Evolutionary conservation across 2,797 vertebrate genomes (phyloP).

Genomic region (Rhadinocentrus ornatus): DNA sequence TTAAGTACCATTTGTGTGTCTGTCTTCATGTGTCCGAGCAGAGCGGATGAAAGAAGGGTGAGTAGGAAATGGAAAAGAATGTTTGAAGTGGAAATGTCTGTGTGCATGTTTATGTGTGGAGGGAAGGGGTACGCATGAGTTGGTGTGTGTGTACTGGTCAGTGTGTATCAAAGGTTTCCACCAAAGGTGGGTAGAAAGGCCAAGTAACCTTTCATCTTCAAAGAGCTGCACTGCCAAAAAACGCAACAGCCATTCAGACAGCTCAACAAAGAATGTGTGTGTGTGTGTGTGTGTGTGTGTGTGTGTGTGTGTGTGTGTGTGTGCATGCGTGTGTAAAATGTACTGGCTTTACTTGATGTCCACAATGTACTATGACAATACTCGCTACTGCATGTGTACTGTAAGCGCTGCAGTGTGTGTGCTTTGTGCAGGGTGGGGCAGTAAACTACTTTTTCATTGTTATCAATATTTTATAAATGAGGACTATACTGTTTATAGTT

Average conservation of each 20-base stretch:
- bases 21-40: constrained; percentile 39
- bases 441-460: neutral
- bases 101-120: constrained; percentile 17
- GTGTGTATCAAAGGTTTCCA: constrained; percentile 73
- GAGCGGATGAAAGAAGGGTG: constrained; percentile 12
- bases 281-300: too few species aligned
- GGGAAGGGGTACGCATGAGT: constrained; percentile 7
- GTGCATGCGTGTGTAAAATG: constrained; percentile 9
- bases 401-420: constrained; percentile 17
- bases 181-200: constrained; percentile 70
- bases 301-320: neutral
- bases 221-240: constrained; percentile 64
- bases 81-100: constrained; percentile 73
- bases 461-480: neutral
- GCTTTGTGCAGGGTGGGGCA: neutral
- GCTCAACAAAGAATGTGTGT: constrained; percentile 38
- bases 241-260: constrained; percentile 60
- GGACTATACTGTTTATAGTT: too few species aligned
- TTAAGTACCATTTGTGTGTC: constrained; percentile 51
- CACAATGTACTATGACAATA: constrained; percentile 29
- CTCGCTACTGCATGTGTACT: constrained; percentile 21
- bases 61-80: constrained; percentile 50
- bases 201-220: constrained; percentile 80
- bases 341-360: constrained; percentile 11
- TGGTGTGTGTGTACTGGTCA: constrained; percentile 18